A percentile compares a stretch with the other conserved stretches of the same genome.
These are phyloP conservation scores for Hydraecia micacea DNA, from an alignment of 2,888 invertebrate species.

Conservation along the genomic window DNA sequence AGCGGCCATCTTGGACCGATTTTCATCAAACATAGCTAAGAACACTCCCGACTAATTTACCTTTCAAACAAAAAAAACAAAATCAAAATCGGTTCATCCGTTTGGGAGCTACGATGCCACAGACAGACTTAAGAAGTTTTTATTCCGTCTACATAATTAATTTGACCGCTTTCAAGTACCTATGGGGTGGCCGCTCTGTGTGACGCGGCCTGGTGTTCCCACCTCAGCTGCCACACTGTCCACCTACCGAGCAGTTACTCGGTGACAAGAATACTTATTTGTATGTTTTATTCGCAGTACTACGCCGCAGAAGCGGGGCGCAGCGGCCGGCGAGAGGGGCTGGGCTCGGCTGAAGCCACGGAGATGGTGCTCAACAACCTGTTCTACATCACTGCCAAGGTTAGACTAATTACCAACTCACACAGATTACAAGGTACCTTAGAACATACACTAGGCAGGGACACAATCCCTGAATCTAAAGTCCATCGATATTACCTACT, in stretches of 20 bases:
- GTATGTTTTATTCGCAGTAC: slow-evolving; percentile 84
- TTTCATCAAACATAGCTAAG: no score
- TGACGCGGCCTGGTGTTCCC: no score
- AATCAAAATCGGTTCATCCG: no score
- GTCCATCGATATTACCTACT: not conserved
- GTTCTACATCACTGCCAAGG: slow-evolving; percentile 99
- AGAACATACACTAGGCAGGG: not conserved
- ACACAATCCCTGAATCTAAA: not conserved
- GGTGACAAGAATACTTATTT: not conserved
- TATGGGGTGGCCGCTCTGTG: not conserved
- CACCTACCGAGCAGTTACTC: not conserved
- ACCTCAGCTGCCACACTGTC: not conserved
- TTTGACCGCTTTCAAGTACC: not conserved
- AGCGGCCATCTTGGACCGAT: no score
- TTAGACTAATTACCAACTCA: slow-evolving; percentile 75
- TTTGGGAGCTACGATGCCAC: no score
- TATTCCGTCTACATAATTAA: not conserved
- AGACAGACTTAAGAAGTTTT: not conserved
- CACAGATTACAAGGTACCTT: not conserved
- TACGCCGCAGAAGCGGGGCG: slow-evolving; percentile 91
- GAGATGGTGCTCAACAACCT: slow-evolving; percentile 99
- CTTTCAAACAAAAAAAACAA: no score
- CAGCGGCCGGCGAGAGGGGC: slow-evolving; percentile 95
- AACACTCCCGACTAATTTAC: no score
- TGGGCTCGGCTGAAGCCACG: slow-evolving; percentile 99